Evolutionary conservation across 2,113 vertebrate genomes (phyloP).

Genomic region (Enhydra lutris): DNA sequence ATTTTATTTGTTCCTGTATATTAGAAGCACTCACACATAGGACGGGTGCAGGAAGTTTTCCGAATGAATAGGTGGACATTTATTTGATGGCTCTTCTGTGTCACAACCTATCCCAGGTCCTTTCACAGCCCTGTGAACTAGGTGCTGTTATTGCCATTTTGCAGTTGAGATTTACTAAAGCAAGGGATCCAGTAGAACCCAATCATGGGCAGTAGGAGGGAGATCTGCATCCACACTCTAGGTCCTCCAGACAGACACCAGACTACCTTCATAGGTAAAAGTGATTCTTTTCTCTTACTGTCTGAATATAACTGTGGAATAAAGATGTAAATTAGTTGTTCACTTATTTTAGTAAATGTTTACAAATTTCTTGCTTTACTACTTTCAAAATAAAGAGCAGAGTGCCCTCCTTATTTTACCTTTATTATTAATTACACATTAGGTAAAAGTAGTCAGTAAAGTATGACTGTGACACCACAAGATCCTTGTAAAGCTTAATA

Average conservation of each 20-base stretch:
- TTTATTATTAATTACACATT: neutral
- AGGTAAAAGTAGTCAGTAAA: neutral
- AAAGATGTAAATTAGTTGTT: slow-evolving; percentile 1
- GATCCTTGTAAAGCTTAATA: neutral
- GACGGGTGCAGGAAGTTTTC: neutral
- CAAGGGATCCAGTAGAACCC: neutral
- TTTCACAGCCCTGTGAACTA: neutral
- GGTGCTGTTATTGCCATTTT: neutral
- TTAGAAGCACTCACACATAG: neutral
- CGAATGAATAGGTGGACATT: neutral
- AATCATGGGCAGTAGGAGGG: neutral
- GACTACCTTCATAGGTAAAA: neutral
- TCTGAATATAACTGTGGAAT: neutral
- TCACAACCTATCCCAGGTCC: neutral
- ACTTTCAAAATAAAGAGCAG: neutral
- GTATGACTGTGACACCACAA: neutral
- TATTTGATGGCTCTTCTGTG: neutral
- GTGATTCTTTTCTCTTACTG: neutral
- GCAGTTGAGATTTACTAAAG: neutral
- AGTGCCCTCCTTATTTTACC: neutral
- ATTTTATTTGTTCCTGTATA: neutral
- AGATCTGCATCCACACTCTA: neutral
- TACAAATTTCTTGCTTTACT: neutral
- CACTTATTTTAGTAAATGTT: neutral
- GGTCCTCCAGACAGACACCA: neutral